A percentile compares a stretch with the other conserved stretches of the same genome.
Conservation (phyloP, 2,113 vertebrate genomes). For the Mustela nigripes region DNA sequence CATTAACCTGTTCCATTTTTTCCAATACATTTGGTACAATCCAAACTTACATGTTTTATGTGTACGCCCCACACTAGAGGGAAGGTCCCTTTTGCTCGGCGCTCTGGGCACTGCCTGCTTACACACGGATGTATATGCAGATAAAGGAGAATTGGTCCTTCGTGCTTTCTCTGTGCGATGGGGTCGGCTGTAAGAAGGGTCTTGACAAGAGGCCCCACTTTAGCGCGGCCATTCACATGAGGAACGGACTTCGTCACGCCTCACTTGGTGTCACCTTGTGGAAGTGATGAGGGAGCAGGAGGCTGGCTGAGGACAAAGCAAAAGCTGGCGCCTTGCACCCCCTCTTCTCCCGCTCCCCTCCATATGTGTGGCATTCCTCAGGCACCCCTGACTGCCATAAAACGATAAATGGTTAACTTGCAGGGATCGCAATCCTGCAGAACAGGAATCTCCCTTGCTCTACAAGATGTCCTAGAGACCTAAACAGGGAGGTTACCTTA, state of each 20-base stretch:
- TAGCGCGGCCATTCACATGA: not conserved
- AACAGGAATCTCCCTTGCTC: too few species aligned
- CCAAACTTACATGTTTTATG: not conserved
- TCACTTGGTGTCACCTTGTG: not conserved
- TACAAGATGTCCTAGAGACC: too few species aligned
- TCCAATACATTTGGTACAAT: not conserved
- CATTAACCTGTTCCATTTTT: not conserved
- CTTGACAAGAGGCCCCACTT: not conserved
- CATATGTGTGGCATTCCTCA: too few species aligned
- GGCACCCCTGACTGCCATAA: too few species aligned
- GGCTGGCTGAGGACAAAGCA: too few species aligned
- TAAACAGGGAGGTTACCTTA: too few species aligned
- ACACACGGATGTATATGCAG: not conserved
- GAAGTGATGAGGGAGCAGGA: too few species aligned
- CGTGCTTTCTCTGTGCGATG: not conserved
- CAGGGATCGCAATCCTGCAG: too few species aligned
- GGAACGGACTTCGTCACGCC: accelerated
- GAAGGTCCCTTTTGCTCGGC: not conserved
- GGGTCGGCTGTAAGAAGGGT: not conserved
- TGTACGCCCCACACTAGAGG: not conserved
- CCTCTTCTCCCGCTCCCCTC: too few species aligned
- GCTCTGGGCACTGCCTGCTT: not conserved
- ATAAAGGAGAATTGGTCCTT: not conserved
- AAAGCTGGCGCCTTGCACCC: too few species aligned
- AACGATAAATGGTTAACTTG: too few species aligned